Base-by-base conservation (phyloP, 2,113 vertebrate genomes). In the Pterocles gutturalis region DNA sequence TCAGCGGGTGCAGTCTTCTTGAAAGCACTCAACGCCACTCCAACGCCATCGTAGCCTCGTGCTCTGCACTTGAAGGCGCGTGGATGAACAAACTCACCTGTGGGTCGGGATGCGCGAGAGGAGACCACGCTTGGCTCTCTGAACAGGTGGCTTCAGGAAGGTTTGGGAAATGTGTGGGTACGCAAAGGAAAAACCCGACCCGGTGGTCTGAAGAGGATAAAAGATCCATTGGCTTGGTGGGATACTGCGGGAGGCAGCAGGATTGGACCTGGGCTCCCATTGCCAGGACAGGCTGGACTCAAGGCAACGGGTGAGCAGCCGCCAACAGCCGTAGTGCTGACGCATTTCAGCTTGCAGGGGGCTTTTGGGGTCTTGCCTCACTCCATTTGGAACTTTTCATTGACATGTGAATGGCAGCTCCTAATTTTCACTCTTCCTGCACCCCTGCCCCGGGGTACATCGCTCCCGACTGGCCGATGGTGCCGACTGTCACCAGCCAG, bases 1-100 rank as follows among this genome's bases (percentile, higher is more conserved):
- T 94, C 92, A 61, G 84, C 17, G 55, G 89, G 91, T 49, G 80
- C 77, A 71, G 86, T 93, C 91, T 94, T 94, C 94, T 94, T 87
- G 65, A 73, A 84, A 82, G 87, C 95, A 69, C 97, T 93, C 87
- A 11, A 8, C 41, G 7, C n/a, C 46, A 31, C 94, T 76, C 36
- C 16, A 51, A 62, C 16, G 69, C 84, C 94, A 10, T 49, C 71
- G 92, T 33, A 48, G 55, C 93, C 72, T 85, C 61, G 2, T 8
- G 34, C 75, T 61, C 61, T 11, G 3, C 69, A 11, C 69, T 88
- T 71, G 5, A 65, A 87, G 93, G 89, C 84, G 3, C 9, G 6
- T 9, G 31, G 8, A 62, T 41, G 64, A 94, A 86, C 21, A 17
- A 20, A 36, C 80, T 24, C 71, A 46, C 18, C 83, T 0, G 4